Evolutionary conservation across 2,888 invertebrate species (phyloP).

Genomic region (Seira ritae): DNA sequence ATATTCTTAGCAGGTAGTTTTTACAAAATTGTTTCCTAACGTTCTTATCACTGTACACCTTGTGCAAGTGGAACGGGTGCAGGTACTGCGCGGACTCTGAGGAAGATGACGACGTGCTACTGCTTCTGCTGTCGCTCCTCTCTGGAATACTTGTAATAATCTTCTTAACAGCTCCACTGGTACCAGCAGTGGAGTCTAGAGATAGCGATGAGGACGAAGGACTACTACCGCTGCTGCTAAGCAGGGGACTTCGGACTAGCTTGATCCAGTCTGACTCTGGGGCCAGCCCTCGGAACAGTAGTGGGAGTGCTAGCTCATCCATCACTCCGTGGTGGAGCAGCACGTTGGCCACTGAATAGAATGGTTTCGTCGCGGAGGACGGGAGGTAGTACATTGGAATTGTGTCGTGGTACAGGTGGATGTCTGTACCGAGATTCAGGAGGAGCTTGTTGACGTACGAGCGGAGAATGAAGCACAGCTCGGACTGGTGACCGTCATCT

Average conservation of each 20-base stretch:
- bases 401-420: constrained; percentile 73
- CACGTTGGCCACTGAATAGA: constrained; percentile 74
- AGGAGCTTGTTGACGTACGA: constrained; percentile 71
- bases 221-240: too few species aligned
- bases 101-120: not conserved
- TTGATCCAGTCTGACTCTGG: constrained; percentile 72
- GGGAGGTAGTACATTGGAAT: constrained; percentile 74
- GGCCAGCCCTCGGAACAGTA: constrained; percentile 73
- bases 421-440: constrained; percentile 71
- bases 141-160: constrained; percentile 19
- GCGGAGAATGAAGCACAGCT: constrained; percentile 73
- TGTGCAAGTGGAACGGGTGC: constrained; percentile 73
- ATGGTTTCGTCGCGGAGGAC: constrained; percentile 71
- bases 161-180: constrained; percentile 21
- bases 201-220: constrained; percentile 13
- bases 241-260: constrained; percentile 68
- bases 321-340: constrained; percentile 74
- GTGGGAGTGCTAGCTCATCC: constrained; percentile 74
- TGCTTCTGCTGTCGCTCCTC: not conserved
- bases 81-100: constrained; percentile 66
- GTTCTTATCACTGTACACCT: constrained; percentile 70
- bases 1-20: constrained; percentile 72
- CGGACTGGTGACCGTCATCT: constrained; percentile 73
- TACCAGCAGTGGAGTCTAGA: constrained; percentile 42
- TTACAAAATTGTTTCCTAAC: constrained; percentile 72